These are phyloP conservation scores for Triplophysa bombifrons DNA, from an alignment of 2,797 vertebrate species.

Conservation along the genomic window DNA sequence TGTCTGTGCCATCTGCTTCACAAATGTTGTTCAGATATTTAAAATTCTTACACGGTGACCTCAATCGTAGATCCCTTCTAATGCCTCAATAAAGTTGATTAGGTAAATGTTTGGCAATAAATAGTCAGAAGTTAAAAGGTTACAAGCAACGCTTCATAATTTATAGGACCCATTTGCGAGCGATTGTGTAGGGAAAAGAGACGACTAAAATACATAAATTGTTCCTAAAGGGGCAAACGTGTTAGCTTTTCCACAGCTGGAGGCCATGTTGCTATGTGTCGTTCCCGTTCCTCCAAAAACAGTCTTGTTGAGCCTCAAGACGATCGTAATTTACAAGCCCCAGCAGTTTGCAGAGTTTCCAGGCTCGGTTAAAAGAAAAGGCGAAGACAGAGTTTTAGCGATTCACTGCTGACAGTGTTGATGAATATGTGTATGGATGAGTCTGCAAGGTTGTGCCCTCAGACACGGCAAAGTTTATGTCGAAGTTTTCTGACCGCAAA, in stretches of 20 bases:
- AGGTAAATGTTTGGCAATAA: slow-evolving; percentile 33
- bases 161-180: slow-evolving; percentile 38
- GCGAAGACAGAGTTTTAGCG: slow-evolving; percentile 12
- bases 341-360: slow-evolving; percentile 31
- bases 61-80: slow-evolving; percentile 1
- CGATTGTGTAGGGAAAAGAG: background rate
- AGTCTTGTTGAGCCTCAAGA: slow-evolving; percentile 6
- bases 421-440: slow-evolving; percentile 59
- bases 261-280: slow-evolving; percentile 46
- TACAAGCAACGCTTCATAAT: slow-evolving; percentile 35
- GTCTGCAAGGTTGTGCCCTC: slow-evolving; percentile 34
- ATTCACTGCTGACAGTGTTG: slow-evolving; percentile 48
- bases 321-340: slow-evolving; percentile 51
- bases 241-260: slow-evolving; percentile 54
- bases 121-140: slow-evolving; percentile 34
- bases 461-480: slow-evolving; percentile 49
- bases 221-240: slow-evolving; percentile 18
- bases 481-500: slow-evolving; percentile 35
- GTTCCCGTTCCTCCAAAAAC: slow-evolving; percentile 41
- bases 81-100: background rate
- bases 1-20: background rate
- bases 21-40: slow-evolving; percentile 21
- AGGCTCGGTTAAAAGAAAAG: slow-evolving; percentile 44
- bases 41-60: slow-evolving; percentile 11
- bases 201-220: slow-evolving; percentile 51